Conservation (phyloP, 2,113 vertebrate genomes). For the Xiphophorus hellerii region DNA sequence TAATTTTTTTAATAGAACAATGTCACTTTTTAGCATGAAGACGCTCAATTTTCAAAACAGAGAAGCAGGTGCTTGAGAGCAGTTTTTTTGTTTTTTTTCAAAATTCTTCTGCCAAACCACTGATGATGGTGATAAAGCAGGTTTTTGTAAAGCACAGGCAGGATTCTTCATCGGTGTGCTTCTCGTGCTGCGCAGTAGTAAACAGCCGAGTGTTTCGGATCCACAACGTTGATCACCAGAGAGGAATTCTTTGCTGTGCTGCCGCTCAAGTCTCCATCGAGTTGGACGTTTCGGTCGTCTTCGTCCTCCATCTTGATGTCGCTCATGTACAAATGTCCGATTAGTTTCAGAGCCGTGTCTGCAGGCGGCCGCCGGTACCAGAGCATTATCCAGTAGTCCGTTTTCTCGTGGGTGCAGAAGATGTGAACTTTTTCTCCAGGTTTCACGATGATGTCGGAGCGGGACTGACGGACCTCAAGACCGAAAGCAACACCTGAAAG, state of each 20-base stretch:
- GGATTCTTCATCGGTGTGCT: conserved; percentile 45
- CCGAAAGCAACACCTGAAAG: conserved; percentile 26
- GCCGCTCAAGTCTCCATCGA: conserved; percentile 43
- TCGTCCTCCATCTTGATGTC: conserved; percentile 5
- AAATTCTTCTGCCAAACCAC: conserved; percentile 10
- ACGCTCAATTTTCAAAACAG: background rate
- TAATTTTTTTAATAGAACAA: too few relatives aligned
- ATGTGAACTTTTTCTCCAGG: conserved; percentile 32
- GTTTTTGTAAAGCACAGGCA: conserved; percentile 38
- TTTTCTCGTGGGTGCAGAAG: conserved; percentile 48
- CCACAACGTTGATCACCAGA: background rate
- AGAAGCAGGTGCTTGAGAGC: conserved; percentile 1
- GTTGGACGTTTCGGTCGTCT: conserved; percentile 9
- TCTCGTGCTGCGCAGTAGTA: conserved; percentile 63
- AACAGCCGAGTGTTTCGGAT: conserved; percentile 11
- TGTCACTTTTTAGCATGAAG: too few relatives aligned
- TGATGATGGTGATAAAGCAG: background rate
- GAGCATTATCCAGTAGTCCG: conserved; percentile 39
- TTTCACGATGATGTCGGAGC: conserved; percentile 13
- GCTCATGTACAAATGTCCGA: conserved; percentile 12
- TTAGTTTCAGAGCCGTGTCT: conserved; percentile 41
- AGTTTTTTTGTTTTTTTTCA: background rate
- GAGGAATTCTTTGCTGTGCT: conserved; percentile 28
- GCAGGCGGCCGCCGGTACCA: conserved; percentile 60
- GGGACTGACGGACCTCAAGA: conserved; percentile 43